These are phyloP conservation scores for Centropyge bicolor DNA, from an alignment of 2,797 vertebrate species.

Conservation along the genomic window DNA sequence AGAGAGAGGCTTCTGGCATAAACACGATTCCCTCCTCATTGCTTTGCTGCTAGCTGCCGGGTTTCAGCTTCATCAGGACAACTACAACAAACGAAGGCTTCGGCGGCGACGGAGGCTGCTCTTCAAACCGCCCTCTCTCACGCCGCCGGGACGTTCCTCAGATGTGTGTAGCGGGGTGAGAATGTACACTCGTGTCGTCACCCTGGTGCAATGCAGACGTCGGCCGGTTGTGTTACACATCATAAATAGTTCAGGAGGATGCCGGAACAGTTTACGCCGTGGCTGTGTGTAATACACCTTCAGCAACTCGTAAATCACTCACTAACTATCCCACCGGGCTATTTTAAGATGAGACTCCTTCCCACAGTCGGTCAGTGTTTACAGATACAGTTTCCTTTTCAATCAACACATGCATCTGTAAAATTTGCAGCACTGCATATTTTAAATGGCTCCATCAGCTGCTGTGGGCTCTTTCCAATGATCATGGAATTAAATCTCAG, in stretches of 20 bases:
- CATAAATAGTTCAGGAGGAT: constrained; percentile 66
- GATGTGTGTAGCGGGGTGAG: constrained; percentile 33
- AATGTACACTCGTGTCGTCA: constrained; percentile 45
- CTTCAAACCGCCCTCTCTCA: constrained; percentile 26
- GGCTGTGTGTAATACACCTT: constrained; percentile 64
- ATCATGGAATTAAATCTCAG: background rate
- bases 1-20: constrained; percentile 44
- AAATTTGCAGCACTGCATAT: background rate
- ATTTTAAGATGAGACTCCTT: constrained; percentile 63
- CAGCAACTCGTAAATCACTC: constrained; percentile 73
- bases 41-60: constrained; percentile 13
- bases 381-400: constrained; percentile 1
- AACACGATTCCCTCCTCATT: constrained; percentile 31
- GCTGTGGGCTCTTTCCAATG: background rate
- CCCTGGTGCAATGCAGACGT: constrained; percentile 55
- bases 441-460: background rate
- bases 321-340: constrained; percentile 67
- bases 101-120: constrained; percentile 7
- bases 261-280: constrained; percentile 49
- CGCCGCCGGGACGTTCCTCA: constrained; percentile 34
- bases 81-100: background rate
- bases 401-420: background rate
- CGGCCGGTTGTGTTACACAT: constrained; percentile 41
- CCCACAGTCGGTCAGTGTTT: constrained; percentile 6
- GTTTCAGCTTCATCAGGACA: constrained; percentile 13